These are phyloP conservation scores for Flexamia atlantica DNA, from an alignment of 2,888 invertebrate genomes.

Conservation along the genomic window DNA sequence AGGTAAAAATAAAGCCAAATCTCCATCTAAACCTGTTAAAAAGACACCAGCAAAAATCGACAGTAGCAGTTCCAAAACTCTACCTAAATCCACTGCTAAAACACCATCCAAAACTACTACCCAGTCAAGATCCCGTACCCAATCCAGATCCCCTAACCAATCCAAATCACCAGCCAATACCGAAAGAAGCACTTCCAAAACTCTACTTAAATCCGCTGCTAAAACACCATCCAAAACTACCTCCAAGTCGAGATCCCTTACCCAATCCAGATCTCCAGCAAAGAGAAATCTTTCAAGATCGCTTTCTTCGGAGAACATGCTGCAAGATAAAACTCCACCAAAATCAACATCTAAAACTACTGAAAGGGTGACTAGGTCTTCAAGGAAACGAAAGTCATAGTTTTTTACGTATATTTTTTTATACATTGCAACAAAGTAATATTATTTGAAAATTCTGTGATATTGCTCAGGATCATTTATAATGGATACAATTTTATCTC, in stretches of 20 bases:
- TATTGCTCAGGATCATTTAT: too few species aligned
- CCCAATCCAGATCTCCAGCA: not conserved
- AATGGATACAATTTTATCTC: too few species aligned
- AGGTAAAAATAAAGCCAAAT: not conserved
- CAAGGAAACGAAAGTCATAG: slow-evolving; percentile 28
- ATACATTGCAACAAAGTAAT: not conserved
- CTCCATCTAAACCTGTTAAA: not conserved
- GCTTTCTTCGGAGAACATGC: not conserved
- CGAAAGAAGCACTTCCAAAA: not conserved
- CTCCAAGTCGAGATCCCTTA: too few species aligned
- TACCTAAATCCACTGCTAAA: not conserved
- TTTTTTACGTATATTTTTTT: not conserved
- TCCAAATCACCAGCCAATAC: slow-evolving; percentile 1
- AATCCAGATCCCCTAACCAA: not conserved
- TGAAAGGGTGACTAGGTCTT: slow-evolving; percentile 25
- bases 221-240: not conserved
- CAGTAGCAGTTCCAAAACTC: not conserved
- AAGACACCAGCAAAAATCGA: slow-evolving; percentile 1
- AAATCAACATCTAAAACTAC: not conserved
- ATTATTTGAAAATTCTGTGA: too few species aligned
- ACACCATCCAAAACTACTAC: not conserved
- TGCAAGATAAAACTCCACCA: slow-evolving; percentile 9
- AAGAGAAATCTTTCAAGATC: not conserved
- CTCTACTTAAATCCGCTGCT: not conserved
- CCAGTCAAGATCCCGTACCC: too few species aligned